These are phyloP conservation scores for Kryphioiulus occultus DNA, from an alignment of 2,888 invertebrate genomes.

Conservation along the genomic window DNA sequence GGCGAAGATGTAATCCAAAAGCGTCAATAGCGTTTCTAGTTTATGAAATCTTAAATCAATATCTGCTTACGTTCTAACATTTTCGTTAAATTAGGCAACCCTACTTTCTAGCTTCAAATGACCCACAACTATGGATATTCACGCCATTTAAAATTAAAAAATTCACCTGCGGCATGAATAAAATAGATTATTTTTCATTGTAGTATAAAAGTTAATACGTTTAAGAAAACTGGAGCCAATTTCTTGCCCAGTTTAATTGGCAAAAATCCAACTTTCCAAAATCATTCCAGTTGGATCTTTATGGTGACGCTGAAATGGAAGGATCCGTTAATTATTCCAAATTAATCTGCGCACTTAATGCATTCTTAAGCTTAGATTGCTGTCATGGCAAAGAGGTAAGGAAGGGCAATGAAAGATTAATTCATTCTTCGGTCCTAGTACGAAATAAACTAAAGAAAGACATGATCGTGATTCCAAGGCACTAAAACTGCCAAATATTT, in stretches of 20 bases:
- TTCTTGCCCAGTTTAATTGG: background rate
- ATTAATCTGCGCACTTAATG: background rate
- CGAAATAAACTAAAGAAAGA: background rate
- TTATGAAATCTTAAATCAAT: no score
- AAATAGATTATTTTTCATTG: no score
- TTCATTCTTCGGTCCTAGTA: background rate
- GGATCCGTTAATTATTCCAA: background rate
- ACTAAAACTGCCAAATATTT: slow-evolving; percentile 20
- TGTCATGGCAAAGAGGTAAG: slow-evolving; percentile 18
- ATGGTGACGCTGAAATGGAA: background rate
- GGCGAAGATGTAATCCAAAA: background rate
- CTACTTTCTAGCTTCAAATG: no score
- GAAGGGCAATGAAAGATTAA: slow-evolving; percentile 2
- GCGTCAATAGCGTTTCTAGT: background rate
- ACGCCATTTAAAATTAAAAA: background rate
- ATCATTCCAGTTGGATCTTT: background rate
- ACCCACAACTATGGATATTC: background rate
- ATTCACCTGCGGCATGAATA: no score
- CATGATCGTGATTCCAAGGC: slow-evolving; percentile 30
- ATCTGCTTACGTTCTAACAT: no score
- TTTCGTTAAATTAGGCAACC: no score
- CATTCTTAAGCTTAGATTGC: slow-evolving; percentile 33
- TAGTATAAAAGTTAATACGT: no score
- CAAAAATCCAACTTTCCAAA: background rate
- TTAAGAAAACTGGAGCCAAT: background rate